phyloP scores from a whole-genome alignment of 2,113 vertebrate species.

The Sphyrna mokarran region DNA sequence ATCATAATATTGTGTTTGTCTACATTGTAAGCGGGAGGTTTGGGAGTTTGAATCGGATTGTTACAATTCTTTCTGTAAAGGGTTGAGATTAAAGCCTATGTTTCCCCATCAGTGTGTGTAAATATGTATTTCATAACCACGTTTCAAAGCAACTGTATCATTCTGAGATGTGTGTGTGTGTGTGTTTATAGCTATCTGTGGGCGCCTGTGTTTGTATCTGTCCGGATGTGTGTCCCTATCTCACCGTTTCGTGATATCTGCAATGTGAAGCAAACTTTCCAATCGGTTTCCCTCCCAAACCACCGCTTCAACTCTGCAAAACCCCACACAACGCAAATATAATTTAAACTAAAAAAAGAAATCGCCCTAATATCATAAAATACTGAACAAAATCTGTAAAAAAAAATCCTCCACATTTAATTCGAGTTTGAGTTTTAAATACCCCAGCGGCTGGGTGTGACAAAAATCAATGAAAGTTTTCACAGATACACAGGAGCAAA shows the following conservation, averaged over 20 bases:
- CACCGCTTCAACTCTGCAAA: background rate
- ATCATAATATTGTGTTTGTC: background rate
- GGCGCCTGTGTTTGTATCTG: background rate
- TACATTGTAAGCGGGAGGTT: background rate
- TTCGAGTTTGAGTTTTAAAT: background rate
- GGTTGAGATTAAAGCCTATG: background rate
- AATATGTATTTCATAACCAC: background rate
- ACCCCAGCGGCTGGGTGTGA: background rate
- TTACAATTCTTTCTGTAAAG: background rate
- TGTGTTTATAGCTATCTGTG: background rate
- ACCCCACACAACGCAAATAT: background rate
- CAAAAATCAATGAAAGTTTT: background rate
- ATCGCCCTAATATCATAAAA: background rate
- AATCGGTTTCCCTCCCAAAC: background rate
- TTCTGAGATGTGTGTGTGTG: background rate
- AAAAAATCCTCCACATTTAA: background rate
- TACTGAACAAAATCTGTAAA: background rate
- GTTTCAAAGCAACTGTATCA: background rate
- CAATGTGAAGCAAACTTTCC: background rate
- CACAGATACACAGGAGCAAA: background rate
- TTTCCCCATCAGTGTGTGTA: background rate
- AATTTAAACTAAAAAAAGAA: too few species aligned
- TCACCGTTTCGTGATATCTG: background rate
- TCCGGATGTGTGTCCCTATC: background rate
- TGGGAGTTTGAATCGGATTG: background rate